phyloP scores from a whole-genome alignment of 2,888 invertebrate genomes.

The Cheilosia vernalis region DNA sequence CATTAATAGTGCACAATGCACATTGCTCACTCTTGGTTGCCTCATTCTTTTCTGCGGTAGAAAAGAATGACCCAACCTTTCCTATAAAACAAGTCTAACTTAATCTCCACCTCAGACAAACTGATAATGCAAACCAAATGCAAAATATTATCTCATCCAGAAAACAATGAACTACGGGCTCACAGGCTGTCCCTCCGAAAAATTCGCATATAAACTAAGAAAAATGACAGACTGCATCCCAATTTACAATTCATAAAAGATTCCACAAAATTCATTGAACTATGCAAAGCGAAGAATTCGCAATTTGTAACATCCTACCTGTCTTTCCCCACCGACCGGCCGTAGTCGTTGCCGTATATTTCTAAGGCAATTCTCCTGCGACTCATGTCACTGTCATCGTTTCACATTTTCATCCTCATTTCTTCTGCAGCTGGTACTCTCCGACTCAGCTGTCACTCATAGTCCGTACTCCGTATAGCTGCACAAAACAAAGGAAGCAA shows the following conservation, averaged over 20 bases:
- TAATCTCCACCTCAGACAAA: background rate
- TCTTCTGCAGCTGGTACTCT: conserved; percentile 70
- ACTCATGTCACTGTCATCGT: conserved; percentile 73
- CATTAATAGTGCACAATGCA: too few species aligned
- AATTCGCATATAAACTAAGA: conserved; percentile 42
- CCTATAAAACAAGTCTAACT: background rate
- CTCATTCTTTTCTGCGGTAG: too few species aligned
- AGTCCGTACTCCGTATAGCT: background rate
- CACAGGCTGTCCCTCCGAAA: conserved; percentile 3
- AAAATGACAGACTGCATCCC: conserved; percentile 32
- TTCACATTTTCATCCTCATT: conserved; percentile 70
- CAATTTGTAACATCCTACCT: conserved; percentile 61
- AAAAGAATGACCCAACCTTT: too few species aligned
- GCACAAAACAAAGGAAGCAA: conserved; percentile 28
- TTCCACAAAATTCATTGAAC: conserved; percentile 70
- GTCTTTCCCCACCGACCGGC: background rate
- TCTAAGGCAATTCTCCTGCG: conserved; percentile 50
- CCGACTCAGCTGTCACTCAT: conserved; percentile 72
- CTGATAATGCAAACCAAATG: background rate
- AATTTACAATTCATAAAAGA: conserved; percentile 70
- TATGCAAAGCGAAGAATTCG: conserved; percentile 64
- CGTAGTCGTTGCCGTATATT: background rate
- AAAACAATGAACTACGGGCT: background rate
- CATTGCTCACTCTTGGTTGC: too few species aligned
- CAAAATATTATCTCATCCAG: background rate